Conservation (phyloP, 2,888 invertebrate species). For the Drosophila recens region DNA sequence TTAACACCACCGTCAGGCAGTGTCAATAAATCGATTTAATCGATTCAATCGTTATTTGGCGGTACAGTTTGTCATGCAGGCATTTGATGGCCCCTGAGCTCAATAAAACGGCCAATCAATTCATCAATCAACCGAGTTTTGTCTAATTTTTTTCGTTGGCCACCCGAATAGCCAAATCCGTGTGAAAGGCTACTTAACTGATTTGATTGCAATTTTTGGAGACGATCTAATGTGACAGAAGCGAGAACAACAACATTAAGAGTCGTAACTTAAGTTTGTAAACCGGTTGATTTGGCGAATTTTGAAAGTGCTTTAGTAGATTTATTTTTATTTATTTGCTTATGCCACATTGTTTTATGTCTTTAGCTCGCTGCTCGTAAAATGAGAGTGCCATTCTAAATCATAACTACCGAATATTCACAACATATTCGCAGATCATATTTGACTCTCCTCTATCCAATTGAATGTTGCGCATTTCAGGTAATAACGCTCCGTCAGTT, state of each 20-base stretch:
- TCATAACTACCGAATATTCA: slow-evolving; percentile 10
- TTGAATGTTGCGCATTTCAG: slow-evolving; percentile 27
- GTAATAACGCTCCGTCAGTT: slow-evolving; percentile 20
- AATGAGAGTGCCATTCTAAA: slow-evolving; percentile 19
- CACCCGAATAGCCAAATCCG: slow-evolving; percentile 23
- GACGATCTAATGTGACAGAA: slow-evolving; percentile 33
- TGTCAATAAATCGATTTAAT: slow-evolving; percentile 34
- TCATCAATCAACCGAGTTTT: slow-evolving; percentile 66
- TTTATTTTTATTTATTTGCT: slow-evolving; percentile 47
- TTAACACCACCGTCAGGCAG: slow-evolving; percentile 28
- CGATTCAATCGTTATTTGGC: slow-evolving; percentile 6
- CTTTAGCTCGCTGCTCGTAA: slow-evolving; percentile 28
- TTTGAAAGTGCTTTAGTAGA: slow-evolving; percentile 71
- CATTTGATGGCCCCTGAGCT: slow-evolving; percentile 19
- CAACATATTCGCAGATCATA: slow-evolving; percentile 1
- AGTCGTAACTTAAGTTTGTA: slow-evolving; percentile 29
- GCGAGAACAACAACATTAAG: slow-evolving; percentile 13
- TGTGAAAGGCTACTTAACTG: slow-evolving; percentile 49
- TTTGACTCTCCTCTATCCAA: slow-evolving; percentile 4
- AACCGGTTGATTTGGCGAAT: slow-evolving; percentile 72
- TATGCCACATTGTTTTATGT: slow-evolving; percentile 16
- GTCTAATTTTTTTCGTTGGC: slow-evolving; percentile 28
- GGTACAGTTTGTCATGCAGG: slow-evolving; percentile 20
- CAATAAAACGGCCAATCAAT: slow-evolving; percentile 58
- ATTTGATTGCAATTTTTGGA: slow-evolving; percentile 59